Percentiles rank a stretch among this genome's conserved stretches.
These are phyloP conservation scores for Oreohelix idahoensis DNA, from an alignment of 1,140 invertebrate genomes.

Conservation along the genomic window DNA sequence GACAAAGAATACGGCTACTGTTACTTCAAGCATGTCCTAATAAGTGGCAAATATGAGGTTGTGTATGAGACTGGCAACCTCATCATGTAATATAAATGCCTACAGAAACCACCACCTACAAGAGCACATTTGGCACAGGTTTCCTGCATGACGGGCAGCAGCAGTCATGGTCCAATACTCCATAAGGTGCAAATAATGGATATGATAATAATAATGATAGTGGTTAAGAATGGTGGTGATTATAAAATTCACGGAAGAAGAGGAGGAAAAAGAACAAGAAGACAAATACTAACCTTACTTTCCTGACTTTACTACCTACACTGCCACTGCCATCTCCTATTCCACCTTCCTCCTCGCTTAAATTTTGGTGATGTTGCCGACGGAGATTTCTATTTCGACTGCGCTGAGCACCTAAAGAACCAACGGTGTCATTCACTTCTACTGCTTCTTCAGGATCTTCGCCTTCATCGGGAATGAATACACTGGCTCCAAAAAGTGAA, in stretches of 20 bases:
- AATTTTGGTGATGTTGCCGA: slow-evolving; percentile 13
- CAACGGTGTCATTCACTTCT: slow-evolving; percentile 16
- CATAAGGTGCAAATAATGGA: too few species aligned
- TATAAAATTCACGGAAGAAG: neutral
- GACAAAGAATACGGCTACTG: too few species aligned
- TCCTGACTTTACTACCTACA: neutral
- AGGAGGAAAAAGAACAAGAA: neutral
- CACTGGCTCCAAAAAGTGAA: neutral
- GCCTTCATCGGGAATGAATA: slow-evolving; percentile 10
- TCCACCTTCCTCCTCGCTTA: neutral
- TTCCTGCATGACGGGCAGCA: too few species aligned
- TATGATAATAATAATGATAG: too few species aligned
- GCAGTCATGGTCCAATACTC: too few species aligned
- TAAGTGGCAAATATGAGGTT: too few species aligned
- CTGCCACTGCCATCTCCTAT: neutral
- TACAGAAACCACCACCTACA: too few species aligned
- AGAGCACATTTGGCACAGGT: too few species aligned
- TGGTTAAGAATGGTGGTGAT: too few species aligned
- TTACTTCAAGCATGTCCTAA: too few species aligned
- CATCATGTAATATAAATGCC: too few species aligned
- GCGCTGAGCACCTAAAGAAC: neutral
- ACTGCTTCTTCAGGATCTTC: neutral
- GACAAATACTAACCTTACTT: neutral
- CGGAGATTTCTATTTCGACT: neutral
- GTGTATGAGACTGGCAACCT: too few species aligned